Conservation (phyloP, 2,113 vertebrate genomes). For the Engraulis encrasicolus region DNA sequence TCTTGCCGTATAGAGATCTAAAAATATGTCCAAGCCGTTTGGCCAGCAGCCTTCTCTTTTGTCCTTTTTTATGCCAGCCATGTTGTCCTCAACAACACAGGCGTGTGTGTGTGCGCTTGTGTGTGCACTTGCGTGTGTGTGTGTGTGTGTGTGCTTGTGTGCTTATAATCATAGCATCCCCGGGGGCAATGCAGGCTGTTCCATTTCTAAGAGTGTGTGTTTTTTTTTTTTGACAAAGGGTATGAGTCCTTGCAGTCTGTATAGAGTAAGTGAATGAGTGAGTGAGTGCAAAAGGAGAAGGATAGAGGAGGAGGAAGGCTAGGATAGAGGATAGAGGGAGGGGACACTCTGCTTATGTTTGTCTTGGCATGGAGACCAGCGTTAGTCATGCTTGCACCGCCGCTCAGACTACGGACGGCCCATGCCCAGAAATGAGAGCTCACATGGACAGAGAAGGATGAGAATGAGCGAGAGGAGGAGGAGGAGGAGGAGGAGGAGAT, state of each 20-base stretch:
- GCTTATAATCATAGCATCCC: background rate
- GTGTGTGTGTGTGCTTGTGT: background rate
- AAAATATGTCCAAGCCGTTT: too few species aligned
- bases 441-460: background rate
- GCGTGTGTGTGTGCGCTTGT: background rate
- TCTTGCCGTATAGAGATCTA: too few species aligned
- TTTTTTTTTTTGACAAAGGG: background rate
- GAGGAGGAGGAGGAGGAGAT: constrained; percentile 24
- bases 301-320: background rate
- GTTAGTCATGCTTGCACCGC: constrained; percentile 10
- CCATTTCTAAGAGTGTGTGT: constrained; percentile 4
- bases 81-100: too few species aligned
- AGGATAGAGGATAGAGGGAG: background rate
- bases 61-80: too few species aligned
- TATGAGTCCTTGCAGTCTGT: background rate
- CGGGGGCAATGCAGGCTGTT: background rate
- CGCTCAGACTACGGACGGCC: background rate
- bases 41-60: too few species aligned
- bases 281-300: background rate
- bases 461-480: background rate
- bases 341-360: background rate
- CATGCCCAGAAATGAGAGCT: background rate
- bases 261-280: background rate
- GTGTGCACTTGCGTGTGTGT: background rate
- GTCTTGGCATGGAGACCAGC: background rate